A percentile compares a stretch with the other conserved stretches of the same genome.
These are phyloP conservation scores for Artibeus jamaicensis DNA, from an alignment of 2,797 vertebrate genomes.

Conservation along the genomic window DNA sequence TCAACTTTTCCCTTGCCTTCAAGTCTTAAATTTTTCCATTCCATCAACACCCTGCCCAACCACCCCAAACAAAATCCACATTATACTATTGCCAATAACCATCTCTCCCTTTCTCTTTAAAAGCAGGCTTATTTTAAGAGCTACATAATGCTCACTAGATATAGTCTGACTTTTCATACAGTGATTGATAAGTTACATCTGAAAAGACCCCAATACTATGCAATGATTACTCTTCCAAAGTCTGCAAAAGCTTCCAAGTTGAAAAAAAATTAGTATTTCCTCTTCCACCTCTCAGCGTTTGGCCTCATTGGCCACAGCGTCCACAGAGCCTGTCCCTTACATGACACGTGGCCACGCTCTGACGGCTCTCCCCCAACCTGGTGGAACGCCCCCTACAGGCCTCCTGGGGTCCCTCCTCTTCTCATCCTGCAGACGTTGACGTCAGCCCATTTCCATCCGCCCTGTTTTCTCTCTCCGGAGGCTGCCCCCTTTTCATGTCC, in stretches of 20 bases:
- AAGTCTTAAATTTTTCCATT: background rate
- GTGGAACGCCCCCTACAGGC: rapidly evolving
- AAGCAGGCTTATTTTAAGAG: background rate
- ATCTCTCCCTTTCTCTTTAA: background rate
- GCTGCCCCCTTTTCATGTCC: background rate
- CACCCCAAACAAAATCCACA: background rate
- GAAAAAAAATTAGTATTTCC: background rate
- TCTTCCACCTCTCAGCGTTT: background rate
- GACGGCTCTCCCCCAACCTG: too few species aligned
- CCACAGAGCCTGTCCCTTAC: too few species aligned
- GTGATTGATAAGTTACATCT: background rate
- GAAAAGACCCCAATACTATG: background rate
- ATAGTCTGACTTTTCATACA: background rate
- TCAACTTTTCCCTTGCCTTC: background rate
- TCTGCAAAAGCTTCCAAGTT: background rate
- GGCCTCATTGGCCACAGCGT: background rate
- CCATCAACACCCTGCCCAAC: background rate
- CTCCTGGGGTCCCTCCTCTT: too few species aligned
- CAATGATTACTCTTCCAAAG: background rate
- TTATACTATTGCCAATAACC: background rate
- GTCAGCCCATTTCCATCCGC: background rate
- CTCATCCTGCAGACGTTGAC: background rate
- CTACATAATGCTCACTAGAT: background rate
- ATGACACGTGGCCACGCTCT: background rate
- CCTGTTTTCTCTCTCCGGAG: background rate